A percentile compares a stretch with the other conserved stretches of the same genome.
Evolutionary conservation across 2,797 vertebrate species (phyloP).

Genomic region (Tangara arthus): DNA sequence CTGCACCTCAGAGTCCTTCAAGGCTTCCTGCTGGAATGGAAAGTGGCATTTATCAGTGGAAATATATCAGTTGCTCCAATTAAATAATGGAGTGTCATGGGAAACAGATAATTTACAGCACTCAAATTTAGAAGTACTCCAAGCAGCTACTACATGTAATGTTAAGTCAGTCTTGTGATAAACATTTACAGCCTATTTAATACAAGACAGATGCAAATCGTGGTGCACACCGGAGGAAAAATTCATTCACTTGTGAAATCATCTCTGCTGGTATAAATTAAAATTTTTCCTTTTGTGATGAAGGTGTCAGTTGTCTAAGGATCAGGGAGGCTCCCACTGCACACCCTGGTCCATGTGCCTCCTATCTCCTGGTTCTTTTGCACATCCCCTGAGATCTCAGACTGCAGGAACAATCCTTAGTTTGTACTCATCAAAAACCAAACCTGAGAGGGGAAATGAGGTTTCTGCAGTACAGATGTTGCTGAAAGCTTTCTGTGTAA

Average conservation of each 20-base stretch:
- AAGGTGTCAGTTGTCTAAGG: not conserved
- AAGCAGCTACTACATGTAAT: not conserved
- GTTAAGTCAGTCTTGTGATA: not conserved
- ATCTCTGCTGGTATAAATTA: not conserved
- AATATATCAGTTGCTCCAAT: not conserved
- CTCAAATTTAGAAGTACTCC: not conserved
- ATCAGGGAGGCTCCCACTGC: not conserved
- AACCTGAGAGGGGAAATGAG: not conserved
- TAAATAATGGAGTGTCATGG: not conserved
- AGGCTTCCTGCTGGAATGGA: not conserved
- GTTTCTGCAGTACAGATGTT: not conserved
- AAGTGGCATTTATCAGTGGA: not conserved
- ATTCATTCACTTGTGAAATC: not conserved
- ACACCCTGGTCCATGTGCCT: rapidly evolving
- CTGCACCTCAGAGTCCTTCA: not conserved
- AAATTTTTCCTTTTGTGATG: not conserved
- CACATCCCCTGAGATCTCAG: not conserved
- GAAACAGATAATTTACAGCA: not conserved
- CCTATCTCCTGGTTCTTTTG: not conserved
- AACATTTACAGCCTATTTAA: not conserved
- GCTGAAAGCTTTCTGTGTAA: not conserved
- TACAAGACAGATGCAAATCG: not conserved
- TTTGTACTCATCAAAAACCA: not conserved
- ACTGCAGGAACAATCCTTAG: not conserved
- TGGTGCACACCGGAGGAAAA: not conserved